Conservation (phyloP, 2,888 invertebrate species). For the Griposia aprilina region DNA sequence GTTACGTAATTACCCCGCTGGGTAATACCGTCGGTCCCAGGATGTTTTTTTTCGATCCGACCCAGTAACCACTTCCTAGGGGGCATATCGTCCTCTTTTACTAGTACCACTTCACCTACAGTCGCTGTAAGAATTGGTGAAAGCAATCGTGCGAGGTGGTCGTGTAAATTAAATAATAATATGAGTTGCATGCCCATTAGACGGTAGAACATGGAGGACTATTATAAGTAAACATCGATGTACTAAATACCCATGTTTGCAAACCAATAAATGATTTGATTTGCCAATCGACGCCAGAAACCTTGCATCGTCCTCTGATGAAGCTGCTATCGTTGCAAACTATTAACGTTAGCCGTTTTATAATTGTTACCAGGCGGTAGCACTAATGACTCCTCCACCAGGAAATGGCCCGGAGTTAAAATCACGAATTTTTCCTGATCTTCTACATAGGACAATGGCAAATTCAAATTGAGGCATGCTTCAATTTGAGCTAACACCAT, state of each 20-base stretch:
- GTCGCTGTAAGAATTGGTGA: neutral
- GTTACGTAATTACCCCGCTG: too few species aligned
- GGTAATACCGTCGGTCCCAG: neutral
- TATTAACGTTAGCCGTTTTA: neutral
- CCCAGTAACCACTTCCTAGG: conserved; percentile 1
- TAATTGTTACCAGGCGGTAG: neutral
- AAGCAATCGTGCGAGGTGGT: neutral
- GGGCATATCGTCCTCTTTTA: neutral
- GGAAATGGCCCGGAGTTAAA: neutral
- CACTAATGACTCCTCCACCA: neutral
- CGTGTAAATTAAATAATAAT: too few species aligned
- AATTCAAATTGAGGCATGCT: conserved; percentile 1
- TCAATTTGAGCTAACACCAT: conserved; percentile 2
- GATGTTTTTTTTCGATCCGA: neutral
- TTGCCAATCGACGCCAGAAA: neutral
- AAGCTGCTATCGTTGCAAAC: neutral
- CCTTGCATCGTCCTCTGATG: neutral
- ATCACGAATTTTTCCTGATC: conserved; percentile 3
- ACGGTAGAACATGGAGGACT: too few species aligned
- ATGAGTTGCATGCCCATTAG: too few species aligned
- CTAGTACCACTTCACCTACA: neutral
- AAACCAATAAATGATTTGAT: too few species aligned
- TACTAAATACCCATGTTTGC: too few species aligned
- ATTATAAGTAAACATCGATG: too few species aligned
- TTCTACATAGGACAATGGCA: neutral